Evolutionary conservation across 2,888 invertebrate species (phyloP).

Genomic region (Agrilus biguttatus): DNA sequence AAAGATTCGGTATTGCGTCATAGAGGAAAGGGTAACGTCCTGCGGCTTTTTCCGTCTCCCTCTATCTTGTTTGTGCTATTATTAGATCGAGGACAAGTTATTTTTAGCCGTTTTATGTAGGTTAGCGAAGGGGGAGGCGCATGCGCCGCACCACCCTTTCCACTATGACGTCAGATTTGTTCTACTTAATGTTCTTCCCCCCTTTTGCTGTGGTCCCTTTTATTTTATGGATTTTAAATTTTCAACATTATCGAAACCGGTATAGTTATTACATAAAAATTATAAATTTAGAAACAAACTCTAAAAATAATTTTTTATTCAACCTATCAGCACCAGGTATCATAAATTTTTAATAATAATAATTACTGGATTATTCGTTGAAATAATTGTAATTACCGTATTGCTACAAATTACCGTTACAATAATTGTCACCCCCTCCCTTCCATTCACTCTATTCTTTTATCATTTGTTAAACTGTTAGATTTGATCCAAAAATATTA

Average conservation of each 20-base stretch:
- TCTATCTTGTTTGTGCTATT: slow-evolving; percentile 29
- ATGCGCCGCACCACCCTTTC: slow-evolving; percentile 19
- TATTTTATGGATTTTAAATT: slow-evolving; percentile 17
- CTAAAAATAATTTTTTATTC: too few species aligned
- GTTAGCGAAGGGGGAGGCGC: slow-evolving; percentile 24
- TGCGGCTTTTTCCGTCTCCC: slow-evolving; percentile 14
- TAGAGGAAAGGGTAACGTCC: slow-evolving; percentile 20
- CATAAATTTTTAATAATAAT: too few species aligned
- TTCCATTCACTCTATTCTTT: too few species aligned
- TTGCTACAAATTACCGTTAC: too few species aligned
- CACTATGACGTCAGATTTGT: slow-evolving; percentile 37
- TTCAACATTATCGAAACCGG: not conserved
- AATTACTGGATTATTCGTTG: too few species aligned
- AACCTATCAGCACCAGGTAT: too few species aligned
- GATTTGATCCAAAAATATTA: too few species aligned
- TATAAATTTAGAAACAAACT: not conserved
- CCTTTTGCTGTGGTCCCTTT: slow-evolving; percentile 11
- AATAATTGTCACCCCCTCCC: too few species aligned
- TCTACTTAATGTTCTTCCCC: slow-evolving; percentile 34
- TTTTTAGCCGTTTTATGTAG: slow-evolving; percentile 30
- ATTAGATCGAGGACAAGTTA: slow-evolving; percentile 33
- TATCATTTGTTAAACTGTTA: too few species aligned
- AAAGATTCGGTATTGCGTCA: slow-evolving; percentile 9
- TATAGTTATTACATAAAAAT: not conserved
- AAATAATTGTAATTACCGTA: too few species aligned